phyloP scores from a whole-genome alignment of 2,797 vertebrate genomes.

The Rhynchotus rufescens region DNA sequence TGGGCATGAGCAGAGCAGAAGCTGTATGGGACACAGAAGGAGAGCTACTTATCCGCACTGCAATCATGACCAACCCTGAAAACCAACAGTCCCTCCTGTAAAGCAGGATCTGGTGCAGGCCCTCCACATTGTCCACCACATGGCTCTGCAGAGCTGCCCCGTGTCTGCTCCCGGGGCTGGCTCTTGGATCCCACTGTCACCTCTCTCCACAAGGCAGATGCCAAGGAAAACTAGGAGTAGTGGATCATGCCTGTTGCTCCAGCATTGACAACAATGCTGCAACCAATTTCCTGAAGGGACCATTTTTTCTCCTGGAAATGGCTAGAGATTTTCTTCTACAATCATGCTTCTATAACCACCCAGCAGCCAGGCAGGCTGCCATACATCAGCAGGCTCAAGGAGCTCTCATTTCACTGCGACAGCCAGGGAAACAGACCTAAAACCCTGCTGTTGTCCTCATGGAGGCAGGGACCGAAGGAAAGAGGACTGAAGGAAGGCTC shows the following conservation, averaged over 20 bases:
- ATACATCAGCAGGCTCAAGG: background rate
- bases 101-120: background rate
- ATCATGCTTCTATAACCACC: background rate
- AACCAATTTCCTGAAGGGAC: background rate
- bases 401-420: background rate
- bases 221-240: background rate
- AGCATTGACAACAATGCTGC: background rate
- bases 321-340: background rate
- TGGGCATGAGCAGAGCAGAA: background rate
- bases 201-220: background rate
- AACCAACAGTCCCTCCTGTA: background rate
- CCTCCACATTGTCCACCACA: background rate
- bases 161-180: background rate
- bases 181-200: background rate
- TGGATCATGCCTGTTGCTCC: background rate
- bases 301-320: background rate
- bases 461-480: background rate
- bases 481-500: background rate
- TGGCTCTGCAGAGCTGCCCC: background rate
- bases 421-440: background rate
- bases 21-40: background rate
- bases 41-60: background rate
- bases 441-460: background rate
- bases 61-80: background rate
- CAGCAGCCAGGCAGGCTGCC: background rate